phyloP scores from a whole-genome alignment of 1,140 invertebrate species.

The Drosophila ficusphila region DNA sequence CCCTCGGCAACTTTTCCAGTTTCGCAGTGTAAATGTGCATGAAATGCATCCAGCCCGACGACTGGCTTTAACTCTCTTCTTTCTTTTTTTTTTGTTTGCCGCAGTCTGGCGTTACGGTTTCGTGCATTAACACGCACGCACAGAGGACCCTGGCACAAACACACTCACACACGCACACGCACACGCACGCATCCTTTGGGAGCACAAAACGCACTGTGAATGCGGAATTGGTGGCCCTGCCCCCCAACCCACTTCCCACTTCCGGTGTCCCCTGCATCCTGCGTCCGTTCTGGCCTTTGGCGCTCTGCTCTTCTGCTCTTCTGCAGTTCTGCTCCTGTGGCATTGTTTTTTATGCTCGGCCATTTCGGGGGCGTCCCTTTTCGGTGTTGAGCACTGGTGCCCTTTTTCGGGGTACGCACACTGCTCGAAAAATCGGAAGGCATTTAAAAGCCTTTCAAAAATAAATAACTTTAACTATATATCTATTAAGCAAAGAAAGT shows the following conservation, averaged over 20 bases:
- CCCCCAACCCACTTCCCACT: not conserved
- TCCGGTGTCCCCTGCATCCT: slow-evolving; percentile 13
- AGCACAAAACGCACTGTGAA: slow-evolving; percentile 67
- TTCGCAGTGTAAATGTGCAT: slow-evolving; percentile 60
- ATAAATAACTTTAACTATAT: too few relatives aligned
- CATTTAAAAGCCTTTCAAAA: too few relatives aligned
- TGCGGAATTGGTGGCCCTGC: slow-evolving; percentile 48
- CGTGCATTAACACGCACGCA: slow-evolving; percentile 81
- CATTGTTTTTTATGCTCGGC: slow-evolving; percentile 38
- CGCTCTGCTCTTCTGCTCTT: slow-evolving; percentile 23
- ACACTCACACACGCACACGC: slow-evolving; percentile 6
- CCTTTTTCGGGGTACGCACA: slow-evolving; percentile 1
- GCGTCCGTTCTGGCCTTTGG: slow-evolving; percentile 31
- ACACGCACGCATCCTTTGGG: slow-evolving; percentile 31
- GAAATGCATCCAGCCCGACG: slow-evolving; percentile 52
- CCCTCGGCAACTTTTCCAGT: slow-evolving; percentile 22
- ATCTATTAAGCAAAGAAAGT: too few relatives aligned
- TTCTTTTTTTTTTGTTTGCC: not conserved
- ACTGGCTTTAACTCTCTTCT: not conserved
- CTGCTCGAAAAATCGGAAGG: not conserved
- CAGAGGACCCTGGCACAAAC: slow-evolving; percentile 20
- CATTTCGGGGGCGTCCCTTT: not conserved
- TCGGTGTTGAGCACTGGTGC: not conserved
- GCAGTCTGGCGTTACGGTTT: slow-evolving; percentile 53
- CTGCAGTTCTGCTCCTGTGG: slow-evolving; percentile 25